These are phyloP conservation scores for Pachycephus smyrnensis DNA, from an alignment of 2,888 invertebrate genomes.

Conservation along the genomic window DNA sequence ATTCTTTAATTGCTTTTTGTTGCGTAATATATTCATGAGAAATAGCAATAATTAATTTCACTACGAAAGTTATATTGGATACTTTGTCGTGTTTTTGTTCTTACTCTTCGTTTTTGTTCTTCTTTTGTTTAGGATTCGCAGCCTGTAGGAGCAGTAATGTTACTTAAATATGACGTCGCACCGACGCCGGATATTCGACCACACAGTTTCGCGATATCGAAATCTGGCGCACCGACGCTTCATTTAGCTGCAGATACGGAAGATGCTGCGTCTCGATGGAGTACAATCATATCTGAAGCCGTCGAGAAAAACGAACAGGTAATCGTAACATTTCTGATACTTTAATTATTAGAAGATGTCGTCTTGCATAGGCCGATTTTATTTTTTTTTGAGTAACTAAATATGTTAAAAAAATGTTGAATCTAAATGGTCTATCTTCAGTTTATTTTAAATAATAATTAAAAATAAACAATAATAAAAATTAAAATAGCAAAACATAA, in stretches of 20 bases:
- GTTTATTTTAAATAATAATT: neutral
- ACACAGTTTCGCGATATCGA: conserved; percentile 79
- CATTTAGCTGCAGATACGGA: conserved; percentile 85
- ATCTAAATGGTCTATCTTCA: neutral
- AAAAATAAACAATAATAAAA: too few species aligned
- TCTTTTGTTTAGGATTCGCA: conserved; percentile 76
- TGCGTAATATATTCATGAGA: neutral
- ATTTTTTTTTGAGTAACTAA: neutral
- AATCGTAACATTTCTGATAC: conserved; percentile 23
- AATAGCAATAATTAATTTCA: neutral
- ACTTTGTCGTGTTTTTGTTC: neutral
- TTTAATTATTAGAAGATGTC: neutral
- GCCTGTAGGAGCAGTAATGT: conserved; percentile 90
- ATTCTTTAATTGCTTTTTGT: neutral
- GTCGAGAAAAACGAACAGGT: conserved; percentile 81
- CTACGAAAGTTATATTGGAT: neutral
- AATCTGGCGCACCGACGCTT: conserved; percentile 78
- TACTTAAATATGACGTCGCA: conserved; percentile 83
- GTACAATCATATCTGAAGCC: conserved; percentile 81
- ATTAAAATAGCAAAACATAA: too few species aligned
- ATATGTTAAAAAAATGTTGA: neutral
- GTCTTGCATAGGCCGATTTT: neutral
- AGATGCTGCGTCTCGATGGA: conserved; percentile 81
- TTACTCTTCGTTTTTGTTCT: neutral
- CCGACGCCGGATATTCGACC: conserved; percentile 76